Evolutionary conservation across 2,888 invertebrate species (phyloP), one percentile per base, ranked within the genome.

Genomic region (Melitaea athalia): DNA sequence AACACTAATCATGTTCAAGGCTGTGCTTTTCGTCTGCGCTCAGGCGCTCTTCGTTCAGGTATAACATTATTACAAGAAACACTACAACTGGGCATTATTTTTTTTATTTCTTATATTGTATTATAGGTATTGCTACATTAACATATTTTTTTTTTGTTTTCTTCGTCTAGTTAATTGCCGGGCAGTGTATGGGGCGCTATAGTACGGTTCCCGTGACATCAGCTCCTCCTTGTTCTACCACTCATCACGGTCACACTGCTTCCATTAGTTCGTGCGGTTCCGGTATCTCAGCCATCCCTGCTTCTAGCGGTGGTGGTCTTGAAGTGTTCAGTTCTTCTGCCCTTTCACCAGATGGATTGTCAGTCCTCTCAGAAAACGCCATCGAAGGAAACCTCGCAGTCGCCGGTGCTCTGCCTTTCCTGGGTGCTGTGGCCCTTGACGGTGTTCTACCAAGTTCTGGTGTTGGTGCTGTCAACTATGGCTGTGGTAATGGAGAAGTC

Each of bases 381-480:
- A 77, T 80, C 38, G 79, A 80, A 71, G 83, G 83, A 7, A 55
- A 74, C 42, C 49, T 83, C 2, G 61, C 69, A 12, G 77, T 79
- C 12, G 55, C 64, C 17, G 81, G 81, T 53, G 72, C 78, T 50
- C 63, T 81, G 52, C 81, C 78, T 8, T 78, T 81, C 76, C 59
- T 79, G 15, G 78, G 79, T 7, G 73, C 79, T 8, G 84, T 83
- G 0, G 79, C 77, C 24, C 70, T 84, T 4, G 82, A 81, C 63
- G 83, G 83, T 3, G 69, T 68, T 6, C 61, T 85, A 17, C 77
- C 80, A 1, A 77, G 82, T 10, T 73, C 74, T 62, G 85, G 85
- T 15, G 75, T 77, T 47, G 84, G 83, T 62, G 74, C 76, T 5
- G 78, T 79, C 10, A 70, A 77, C 45, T 81, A 79, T 64, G 75